Evolutionary conservation across 92 coral and sea anemone genomes (phyloP), one percentile per base, ranked within the genome.

Genomic region (Plumapathes pennacea): DNA sequence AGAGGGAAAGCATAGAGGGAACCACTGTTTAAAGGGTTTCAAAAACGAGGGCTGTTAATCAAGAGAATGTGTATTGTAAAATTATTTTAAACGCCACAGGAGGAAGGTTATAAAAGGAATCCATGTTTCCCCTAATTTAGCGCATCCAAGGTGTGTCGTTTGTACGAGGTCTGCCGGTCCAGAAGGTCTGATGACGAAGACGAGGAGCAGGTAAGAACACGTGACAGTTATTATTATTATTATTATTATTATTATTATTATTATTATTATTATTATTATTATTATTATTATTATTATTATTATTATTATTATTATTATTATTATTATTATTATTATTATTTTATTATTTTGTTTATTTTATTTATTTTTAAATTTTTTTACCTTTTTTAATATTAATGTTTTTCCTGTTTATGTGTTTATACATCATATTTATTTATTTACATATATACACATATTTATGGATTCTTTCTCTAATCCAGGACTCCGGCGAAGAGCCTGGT

Each of bases 141-240:
- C n/a, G 96, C 74, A 28, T 96, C 83, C 44, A 91, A 92, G 48
- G 75, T 88, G 29, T 91, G 97, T 48, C 85, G 97, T 2, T 69
- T 91, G 17, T 91, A 88, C 46, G 97, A 91, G 69, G 90, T 91
- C 22, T 96, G 97, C 10, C 62, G 92, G 59, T 68, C 86, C 45
- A 78, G 85, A 25, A 52, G 97, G 43, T 84, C 85, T 46, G 97
- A 91, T 52, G 88, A 77, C 22, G 92, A 86, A 5, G 95, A 91
- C 57, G 95, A 86, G 50, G 97, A 84, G 18, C 87, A 85, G 76
- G 91, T 80, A 44, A 58, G 18, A 17, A 20, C 55, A 3, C 55
- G 14, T 25, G 23, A 51, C 46, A 48, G 20, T 48, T 28, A 21
- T 24, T 48, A 14, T 15, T 24, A 13, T 24, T 12, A 14, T 21